Percentiles rank a stretch among this genome's conserved stretches.
These are phyloP conservation scores for Ceratoteleas bidentatus DNA, from an alignment of 1,140 invertebrate species.

Conservation along the genomic window DNA sequence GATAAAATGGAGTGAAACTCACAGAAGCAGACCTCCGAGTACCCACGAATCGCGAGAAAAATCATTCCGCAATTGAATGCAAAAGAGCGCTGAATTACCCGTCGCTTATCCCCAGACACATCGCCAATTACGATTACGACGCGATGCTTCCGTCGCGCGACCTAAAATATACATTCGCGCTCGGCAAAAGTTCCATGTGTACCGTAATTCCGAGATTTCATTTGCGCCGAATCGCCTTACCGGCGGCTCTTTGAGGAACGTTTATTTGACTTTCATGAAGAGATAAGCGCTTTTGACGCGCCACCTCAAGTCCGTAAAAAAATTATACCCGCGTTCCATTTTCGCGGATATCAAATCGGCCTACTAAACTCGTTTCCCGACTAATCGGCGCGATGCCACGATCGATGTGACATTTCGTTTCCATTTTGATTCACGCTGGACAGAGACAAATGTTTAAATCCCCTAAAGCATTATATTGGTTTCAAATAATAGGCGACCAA, in stretches of 20 bases:
- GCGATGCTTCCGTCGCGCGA: not conserved
- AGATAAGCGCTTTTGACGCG: constrained; percentile 27
- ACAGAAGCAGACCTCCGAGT: too few relatives aligned
- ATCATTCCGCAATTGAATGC: too few relatives aligned
- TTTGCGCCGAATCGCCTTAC: constrained; percentile 18
- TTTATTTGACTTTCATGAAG: constrained; percentile 33
- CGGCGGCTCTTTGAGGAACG: constrained; percentile 15
- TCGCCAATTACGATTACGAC: constrained; percentile 23
- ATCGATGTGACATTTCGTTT: too few relatives aligned
- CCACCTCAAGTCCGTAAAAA: not conserved
- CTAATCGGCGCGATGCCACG: too few relatives aligned
- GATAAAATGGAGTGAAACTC: too few relatives aligned
- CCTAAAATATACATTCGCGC: constrained; percentile 28
- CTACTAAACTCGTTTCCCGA: too few relatives aligned
- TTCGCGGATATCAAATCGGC: too few relatives aligned
- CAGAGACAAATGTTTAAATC: too few relatives aligned
- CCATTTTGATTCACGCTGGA: too few relatives aligned
- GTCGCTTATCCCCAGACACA: constrained; percentile 17
- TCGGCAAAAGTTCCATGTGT: constrained; percentile 17
- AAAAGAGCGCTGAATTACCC: constrained; percentile 1
- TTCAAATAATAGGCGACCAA: too few relatives aligned
- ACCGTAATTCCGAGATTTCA: constrained; percentile 21
- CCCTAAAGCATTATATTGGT: too few relatives aligned
- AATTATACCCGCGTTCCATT: not conserved
- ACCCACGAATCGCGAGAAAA: too few relatives aligned